Base-by-base conservation (phyloP, 2,113 vertebrate genomes). In the Indri indri region DNA sequence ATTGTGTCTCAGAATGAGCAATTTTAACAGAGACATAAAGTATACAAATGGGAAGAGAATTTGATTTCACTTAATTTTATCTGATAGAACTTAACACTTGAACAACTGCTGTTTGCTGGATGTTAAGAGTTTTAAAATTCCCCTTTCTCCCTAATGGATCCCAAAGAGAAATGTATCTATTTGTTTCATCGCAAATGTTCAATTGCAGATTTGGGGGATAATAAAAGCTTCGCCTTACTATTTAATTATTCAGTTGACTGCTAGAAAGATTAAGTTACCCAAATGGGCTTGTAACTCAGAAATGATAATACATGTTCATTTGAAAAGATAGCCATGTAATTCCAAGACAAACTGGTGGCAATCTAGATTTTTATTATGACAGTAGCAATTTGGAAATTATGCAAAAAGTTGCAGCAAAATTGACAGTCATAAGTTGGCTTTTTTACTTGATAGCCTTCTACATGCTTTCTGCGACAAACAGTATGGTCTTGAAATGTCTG, bases 241-340 rank as follows among this genome's bases (percentile, higher is more conserved):
- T 98, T 98, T 98, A 98, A 98, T 98, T 98, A 98, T 98, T 98
- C 97, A 98, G 96, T 71, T 98, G 98, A 94, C 95, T 98, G 97
- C 88, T 6, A 40, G 90, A 98, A 98, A 98, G 91, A 97, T 73
- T 59, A 97, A 98, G 89, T 54, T 92, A 91, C 6, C 45, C 86
- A 97, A 98, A 91, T 88, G 42, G 93, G 85, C 92, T 95, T 93
- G 57, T 59, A 97, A 98, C 71, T 98, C 90, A 88, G 90, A 96
- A 98, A 93, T 92, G 95, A 84, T 65, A 96, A 94, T 91, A 97
- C 96, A 63, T 92, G 54, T 97, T 98, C 98, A 97, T 96, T 98
- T 97, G 96, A 71, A 96, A 97, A 96, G 84, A 97, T 71, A 90
- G 27, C 18, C 52, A 63, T 70, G 37, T 85, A 63, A 93, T 94